Evolutionary conservation across 2,113 vertebrate species (phyloP).

Genomic region (Epinephelus fuscoguttatus): DNA sequence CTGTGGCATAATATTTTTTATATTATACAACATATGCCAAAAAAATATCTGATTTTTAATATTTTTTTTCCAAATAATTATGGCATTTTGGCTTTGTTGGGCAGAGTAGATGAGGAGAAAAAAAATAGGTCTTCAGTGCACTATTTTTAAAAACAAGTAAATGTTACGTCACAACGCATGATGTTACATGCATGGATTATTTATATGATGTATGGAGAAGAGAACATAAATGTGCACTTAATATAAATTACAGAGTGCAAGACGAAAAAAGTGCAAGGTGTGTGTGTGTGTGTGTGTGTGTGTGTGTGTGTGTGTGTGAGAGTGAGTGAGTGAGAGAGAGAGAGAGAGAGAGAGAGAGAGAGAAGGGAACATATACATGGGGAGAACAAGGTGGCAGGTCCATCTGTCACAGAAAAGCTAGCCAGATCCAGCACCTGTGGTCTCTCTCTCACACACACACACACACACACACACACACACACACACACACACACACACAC

Average conservation of each 20-base stretch:
- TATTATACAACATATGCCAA: no score
- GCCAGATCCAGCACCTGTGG: conserved; percentile 75
- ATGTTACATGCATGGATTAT: conserved; percentile 11
- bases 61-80: not conserved
- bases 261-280: not conserved
- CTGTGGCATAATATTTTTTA: no score
- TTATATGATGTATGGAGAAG: not conserved
- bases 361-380: conserved; percentile 68
- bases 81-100: not conserved
- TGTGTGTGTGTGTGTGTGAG: not conserved
- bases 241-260: not conserved
- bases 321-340: not conserved
- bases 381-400: conserved; percentile 76
- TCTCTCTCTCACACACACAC: no score
- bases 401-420: conserved; percentile 75
- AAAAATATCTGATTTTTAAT: no score
- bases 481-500: not conserved
- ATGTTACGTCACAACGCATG: not conserved
- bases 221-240: conserved; percentile 29
- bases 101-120: not conserved
- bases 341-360: not conserved
- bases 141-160: not conserved
- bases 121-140: not conserved
- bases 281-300: not conserved
- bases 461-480: not conserved